Evolutionary conservation across 2,113 vertebrate species (phyloP).

Genomic region (Hippocampus zosterae): DNA sequence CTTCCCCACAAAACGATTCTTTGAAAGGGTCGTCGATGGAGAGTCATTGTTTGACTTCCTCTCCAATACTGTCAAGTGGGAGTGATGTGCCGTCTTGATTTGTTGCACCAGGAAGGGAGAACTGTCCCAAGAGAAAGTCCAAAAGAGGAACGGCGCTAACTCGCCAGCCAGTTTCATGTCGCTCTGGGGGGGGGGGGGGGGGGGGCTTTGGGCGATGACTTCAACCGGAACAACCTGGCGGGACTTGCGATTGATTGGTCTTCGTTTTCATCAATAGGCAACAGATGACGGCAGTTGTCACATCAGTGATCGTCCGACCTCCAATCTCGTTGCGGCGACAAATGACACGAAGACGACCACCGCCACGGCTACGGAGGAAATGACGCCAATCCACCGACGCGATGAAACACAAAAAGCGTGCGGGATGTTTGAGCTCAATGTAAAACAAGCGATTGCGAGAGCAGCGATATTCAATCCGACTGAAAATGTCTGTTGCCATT

Average conservation of each 20-base stretch:
- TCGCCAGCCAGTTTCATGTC: constrained; percentile 35
- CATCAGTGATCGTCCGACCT: constrained; percentile 19
- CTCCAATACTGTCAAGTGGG: constrained; percentile 17
- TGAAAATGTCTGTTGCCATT: constrained; percentile 35
- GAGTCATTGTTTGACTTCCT: constrained; percentile 40
- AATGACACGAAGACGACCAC: constrained; percentile 13
- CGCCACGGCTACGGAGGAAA: constrained; percentile 32
- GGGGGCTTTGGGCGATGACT: constrained; percentile 12
- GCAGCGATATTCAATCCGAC: constrained; percentile 33
- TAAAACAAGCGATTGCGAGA: constrained; percentile 46
- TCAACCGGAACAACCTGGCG: neutral
- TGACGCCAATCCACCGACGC: constrained; percentile 27
- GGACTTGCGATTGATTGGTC: constrained; percentile 9
- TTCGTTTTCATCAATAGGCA: constrained; percentile 31
- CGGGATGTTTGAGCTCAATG: constrained; percentile 42
- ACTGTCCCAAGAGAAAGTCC: constrained; percentile 17
- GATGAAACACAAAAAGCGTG: constrained; percentile 36
- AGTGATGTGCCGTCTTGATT: constrained; percentile 31
- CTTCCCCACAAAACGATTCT: constrained; percentile 45
- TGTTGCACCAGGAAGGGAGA: constrained; percentile 19
- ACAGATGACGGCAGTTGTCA: constrained; percentile 26
- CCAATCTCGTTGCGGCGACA: constrained; percentile 32
- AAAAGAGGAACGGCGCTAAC: constrained; percentile 16
- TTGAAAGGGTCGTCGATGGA: constrained; percentile 49
- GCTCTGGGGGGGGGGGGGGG: constrained; percentile 32